Evolutionary conservation across 1,140 invertebrate genomes (phyloP).

Genomic region (Pollicipes pollicipes): DNA sequence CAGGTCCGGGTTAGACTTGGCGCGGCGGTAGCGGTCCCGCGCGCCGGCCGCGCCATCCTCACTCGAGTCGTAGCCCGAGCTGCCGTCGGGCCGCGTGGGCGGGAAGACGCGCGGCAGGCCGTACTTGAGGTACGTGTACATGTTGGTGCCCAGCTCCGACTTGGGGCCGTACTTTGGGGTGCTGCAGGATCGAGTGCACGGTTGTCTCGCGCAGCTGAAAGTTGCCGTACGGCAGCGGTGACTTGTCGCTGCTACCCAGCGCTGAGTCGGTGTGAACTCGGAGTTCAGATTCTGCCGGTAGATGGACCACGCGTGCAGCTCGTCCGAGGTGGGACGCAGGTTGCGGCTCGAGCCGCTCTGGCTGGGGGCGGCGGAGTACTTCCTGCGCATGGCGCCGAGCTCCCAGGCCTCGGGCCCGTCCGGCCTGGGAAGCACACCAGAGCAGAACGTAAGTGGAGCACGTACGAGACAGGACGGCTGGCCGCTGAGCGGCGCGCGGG

Average conservation of each 20-base stretch:
- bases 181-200: constrained; percentile 80
- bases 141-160: constrained; percentile 63
- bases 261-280: constrained; percentile 85
- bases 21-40: constrained; percentile 15
- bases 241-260: constrained; percentile 71
- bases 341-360: no score
- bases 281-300: constrained; percentile 90
- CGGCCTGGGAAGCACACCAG: no score
- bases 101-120: constrained; percentile 76
- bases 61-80: constrained; percentile 71
- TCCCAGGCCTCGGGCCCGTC: no score
- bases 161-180: constrained; percentile 45
- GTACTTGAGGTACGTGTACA: constrained; percentile 83
- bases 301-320: constrained; percentile 88
- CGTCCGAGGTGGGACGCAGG: constrained; percentile 42
- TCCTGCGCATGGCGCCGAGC: no score
- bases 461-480: no score
- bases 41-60: constrained; percentile 32
- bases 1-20: constrained; percentile 18
- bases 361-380: no score
- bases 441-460: no score
- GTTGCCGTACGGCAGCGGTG: constrained; percentile 75
- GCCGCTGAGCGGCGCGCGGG: no score
- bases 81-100: no score
- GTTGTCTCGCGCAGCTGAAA: constrained; percentile 81